These are phyloP conservation scores for Sparus aurata DNA, from an alignment of 2,797 vertebrate species.

Conservation along the genomic window DNA sequence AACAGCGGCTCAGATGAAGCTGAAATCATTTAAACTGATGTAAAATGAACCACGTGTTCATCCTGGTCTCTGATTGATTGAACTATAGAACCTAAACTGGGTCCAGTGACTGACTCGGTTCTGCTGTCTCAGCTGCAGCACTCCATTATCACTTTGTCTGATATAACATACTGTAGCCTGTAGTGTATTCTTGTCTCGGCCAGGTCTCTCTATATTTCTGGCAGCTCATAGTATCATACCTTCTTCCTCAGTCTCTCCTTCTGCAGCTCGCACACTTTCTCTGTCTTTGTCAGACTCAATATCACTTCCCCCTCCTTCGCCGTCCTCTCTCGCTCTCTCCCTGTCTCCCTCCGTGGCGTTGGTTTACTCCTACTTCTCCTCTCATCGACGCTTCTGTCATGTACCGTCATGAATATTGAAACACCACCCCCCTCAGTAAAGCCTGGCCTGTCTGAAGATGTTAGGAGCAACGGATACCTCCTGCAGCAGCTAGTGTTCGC, in stretches of 20 bases:
- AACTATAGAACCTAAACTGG: not conserved
- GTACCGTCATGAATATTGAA: slow-evolving; percentile 68
- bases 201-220: not conserved
- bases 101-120: not conserved
- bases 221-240: not conserved
- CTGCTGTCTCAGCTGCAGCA: not conserved
- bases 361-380: slow-evolving; percentile 53
- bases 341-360: slow-evolving; percentile 24
- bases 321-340: not conserved
- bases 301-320: slow-evolving; percentile 5
- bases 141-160: not conserved
- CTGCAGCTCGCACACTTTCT: not conserved
- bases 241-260: not conserved
- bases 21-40: too few relatives aligned
- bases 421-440: slow-evolving; percentile 32
- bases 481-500: slow-evolving; percentile 7
- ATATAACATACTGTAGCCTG: not conserved
- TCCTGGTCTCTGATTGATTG: not conserved
- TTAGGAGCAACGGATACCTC: slow-evolving; percentile 28
- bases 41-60: not conserved
- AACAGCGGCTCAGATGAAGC: too few relatives aligned
- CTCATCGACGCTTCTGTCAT: slow-evolving; percentile 58
- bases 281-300: slow-evolving; percentile 48
- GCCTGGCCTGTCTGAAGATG: slow-evolving; percentile 55
- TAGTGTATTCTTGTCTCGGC: not conserved